phyloP scores from a whole-genome alignment of 2,888 invertebrate genomes.

The Eugnorisma glareosa region DNA sequence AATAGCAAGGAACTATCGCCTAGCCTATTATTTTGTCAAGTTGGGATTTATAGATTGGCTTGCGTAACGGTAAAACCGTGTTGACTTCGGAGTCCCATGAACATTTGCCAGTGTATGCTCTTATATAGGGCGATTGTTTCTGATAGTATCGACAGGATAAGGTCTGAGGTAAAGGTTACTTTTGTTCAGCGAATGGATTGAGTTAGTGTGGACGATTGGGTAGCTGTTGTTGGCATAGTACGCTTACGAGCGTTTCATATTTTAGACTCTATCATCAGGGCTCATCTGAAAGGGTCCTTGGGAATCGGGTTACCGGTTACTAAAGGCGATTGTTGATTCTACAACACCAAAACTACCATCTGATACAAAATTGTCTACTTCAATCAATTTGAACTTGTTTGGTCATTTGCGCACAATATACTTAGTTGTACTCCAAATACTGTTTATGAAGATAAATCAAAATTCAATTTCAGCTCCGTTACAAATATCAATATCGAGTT shows the following conservation, averaged over 20 bases:
- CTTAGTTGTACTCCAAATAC: neutral
- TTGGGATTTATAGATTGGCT: constrained; percentile 87
- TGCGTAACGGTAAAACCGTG: constrained; percentile 83
- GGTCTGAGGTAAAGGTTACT: constrained; percentile 66
- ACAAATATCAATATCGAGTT: constrained; percentile 55
- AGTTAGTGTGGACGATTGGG: constrained; percentile 55
- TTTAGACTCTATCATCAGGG: constrained; percentile 37
- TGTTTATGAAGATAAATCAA: constrained; percentile 31
- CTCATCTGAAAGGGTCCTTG: constrained; percentile 38
- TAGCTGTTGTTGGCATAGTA: constrained; percentile 44
- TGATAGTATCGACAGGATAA: constrained; percentile 66
- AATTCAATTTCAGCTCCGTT: constrained; percentile 44
- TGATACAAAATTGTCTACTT: neutral
- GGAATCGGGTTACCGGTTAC: constrained; percentile 29
- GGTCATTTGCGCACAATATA: constrained; percentile 10
- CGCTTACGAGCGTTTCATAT: constrained; percentile 42
- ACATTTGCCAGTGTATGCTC: constrained; percentile 66
- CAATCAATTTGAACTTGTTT: neutral
- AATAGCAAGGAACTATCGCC: constrained; percentile 88
- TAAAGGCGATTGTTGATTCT: neutral
- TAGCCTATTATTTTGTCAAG: constrained; percentile 90
- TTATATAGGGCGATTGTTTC: constrained; percentile 53
- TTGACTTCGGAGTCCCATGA: constrained; percentile 60
- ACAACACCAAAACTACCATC: neutral
- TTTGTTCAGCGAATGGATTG: constrained; percentile 58